Evolutionary conservation across 2,113 vertebrate genomes (phyloP).

Genomic region (Thermophis baileyi): DNA sequence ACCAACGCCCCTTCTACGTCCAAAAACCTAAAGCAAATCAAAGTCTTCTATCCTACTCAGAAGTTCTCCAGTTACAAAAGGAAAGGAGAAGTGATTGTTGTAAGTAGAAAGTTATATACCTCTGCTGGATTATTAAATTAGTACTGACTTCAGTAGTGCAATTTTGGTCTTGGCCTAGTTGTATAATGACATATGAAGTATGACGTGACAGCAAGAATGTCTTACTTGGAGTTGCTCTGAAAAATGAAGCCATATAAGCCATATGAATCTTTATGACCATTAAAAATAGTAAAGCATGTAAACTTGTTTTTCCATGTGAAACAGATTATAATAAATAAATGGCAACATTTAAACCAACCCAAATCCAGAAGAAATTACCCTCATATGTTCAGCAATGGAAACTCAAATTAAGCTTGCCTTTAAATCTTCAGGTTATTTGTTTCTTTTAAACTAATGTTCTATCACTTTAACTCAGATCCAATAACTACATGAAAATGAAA

Average conservation of each 20-base stretch:
- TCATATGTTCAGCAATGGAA: background rate
- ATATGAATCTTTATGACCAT: background rate
- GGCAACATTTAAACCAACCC: background rate
- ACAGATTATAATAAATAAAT: background rate
- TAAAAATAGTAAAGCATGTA: background rate
- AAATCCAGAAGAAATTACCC: background rate
- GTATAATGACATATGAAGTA: background rate
- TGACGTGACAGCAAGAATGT: background rate
- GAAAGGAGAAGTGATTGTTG: background rate
- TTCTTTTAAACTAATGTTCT: background rate
- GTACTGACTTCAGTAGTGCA: background rate
- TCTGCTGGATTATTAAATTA: background rate
- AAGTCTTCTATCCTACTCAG: background rate
- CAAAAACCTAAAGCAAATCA: background rate
- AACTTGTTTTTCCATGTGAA: background rate
- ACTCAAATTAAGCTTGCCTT: background rate
- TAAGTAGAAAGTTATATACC: background rate
- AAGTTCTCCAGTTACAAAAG: background rate
- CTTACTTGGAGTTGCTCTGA: background rate
- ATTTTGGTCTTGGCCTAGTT: background rate
- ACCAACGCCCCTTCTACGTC: too few species aligned
- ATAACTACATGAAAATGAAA: background rate
- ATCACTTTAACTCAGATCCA: accelerated
- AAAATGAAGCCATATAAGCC: background rate
- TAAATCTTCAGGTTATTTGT: background rate